These are phyloP conservation scores for Heteronetta atricapilla DNA, from an alignment of 2,113 vertebrate species.

Conservation along the genomic window DNA sequence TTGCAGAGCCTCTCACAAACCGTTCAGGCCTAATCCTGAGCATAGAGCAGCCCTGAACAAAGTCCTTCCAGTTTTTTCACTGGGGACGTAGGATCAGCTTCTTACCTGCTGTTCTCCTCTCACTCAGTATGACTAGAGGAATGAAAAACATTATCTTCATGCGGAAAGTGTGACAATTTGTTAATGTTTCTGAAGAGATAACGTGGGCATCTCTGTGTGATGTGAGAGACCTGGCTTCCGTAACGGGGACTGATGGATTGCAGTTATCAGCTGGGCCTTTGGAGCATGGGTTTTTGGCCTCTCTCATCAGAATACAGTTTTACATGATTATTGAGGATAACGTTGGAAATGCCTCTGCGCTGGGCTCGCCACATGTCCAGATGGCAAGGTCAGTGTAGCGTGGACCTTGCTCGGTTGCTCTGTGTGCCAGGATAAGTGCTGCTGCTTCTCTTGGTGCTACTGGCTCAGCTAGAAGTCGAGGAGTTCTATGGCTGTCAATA, in stretches of 20 bases:
- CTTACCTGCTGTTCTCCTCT: neutral
- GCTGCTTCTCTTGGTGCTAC: neutral
- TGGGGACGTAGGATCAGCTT: neutral
- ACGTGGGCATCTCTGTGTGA: neutral
- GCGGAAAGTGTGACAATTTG: neutral
- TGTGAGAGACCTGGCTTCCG: neutral
- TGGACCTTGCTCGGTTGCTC: conserved; percentile 8
- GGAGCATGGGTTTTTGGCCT: conserved; percentile 28
- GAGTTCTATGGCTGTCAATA: neutral
- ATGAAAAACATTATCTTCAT: neutral
- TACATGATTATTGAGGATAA: conserved; percentile 43
- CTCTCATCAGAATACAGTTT: conserved; percentile 34
- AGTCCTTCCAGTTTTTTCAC: neutral
- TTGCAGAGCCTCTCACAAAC: conserved; percentile 23
- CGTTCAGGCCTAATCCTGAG: conserved; percentile 11
- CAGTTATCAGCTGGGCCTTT: neutral
- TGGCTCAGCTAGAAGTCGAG: neutral
- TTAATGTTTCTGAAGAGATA: neutral
- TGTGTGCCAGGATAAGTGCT: neutral
- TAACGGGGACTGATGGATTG: neutral
- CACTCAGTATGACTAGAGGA: fast-evolving
- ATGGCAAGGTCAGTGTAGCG: conserved; percentile 31
- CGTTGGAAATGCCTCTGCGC: conserved; percentile 35
- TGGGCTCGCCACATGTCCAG: conserved; percentile 31
- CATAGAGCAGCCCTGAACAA: neutral